These are phyloP conservation scores for Chauna torquata DNA, from an alignment of 2,113 vertebrate genomes.

Conservation along the genomic window DNA sequence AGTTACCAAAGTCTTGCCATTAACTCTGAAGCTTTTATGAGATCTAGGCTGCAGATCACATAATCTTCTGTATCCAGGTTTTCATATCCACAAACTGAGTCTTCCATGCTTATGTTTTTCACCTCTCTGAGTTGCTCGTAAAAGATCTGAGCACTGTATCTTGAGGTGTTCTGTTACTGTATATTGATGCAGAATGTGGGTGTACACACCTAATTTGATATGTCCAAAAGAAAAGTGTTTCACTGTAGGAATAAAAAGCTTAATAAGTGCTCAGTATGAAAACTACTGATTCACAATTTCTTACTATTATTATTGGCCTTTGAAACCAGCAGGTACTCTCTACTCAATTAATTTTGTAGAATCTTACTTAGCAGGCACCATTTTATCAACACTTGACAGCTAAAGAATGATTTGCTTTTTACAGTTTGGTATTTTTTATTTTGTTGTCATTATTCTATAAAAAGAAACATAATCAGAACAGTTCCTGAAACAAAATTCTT, in stretches of 20 bases:
- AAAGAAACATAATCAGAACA: background rate
- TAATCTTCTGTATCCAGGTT: background rate
- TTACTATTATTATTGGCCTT: conserved; percentile 49
- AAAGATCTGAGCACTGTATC: background rate
- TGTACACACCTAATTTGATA: background rate
- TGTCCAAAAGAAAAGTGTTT: conserved; percentile 15
- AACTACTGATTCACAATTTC: background rate
- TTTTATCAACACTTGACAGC: conserved; percentile 41
- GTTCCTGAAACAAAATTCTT: background rate
- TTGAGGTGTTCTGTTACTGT: background rate
- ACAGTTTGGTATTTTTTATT: background rate
- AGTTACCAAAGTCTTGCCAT: background rate
- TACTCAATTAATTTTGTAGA: conserved; percentile 65
- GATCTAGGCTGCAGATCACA: background rate
- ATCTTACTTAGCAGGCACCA: conserved; percentile 29
- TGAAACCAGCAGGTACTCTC: conserved; percentile 27
- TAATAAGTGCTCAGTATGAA: conserved; percentile 14
- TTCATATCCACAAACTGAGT: background rate
- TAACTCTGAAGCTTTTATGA: background rate
- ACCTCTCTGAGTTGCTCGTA: rapidly evolving
- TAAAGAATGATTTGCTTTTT: background rate
- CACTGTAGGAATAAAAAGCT: conserved; percentile 16
- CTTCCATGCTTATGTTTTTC: background rate
- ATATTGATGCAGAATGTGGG: background rate
- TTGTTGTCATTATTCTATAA: background rate